phyloP scores from a whole-genome alignment of 2,888 invertebrate species.

The Protula sp. region DNA sequence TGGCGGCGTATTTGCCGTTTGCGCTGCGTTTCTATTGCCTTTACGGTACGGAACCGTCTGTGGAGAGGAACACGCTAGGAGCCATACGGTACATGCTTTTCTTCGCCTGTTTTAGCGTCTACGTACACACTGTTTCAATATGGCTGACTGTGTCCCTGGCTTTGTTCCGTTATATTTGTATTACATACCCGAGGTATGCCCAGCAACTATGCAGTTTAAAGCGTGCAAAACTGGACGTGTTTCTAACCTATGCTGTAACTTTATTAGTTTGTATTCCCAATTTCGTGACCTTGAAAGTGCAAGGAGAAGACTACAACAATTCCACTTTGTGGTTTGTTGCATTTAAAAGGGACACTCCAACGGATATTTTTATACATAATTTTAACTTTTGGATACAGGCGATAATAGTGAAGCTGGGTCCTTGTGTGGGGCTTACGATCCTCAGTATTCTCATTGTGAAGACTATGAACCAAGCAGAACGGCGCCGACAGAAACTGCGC shows the following conservation, averaged over 20 bases:
- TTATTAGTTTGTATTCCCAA: constrained; percentile 48
- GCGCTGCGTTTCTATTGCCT: constrained; percentile 63
- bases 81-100: constrained; percentile 57
- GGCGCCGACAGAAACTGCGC: constrained; percentile 36
- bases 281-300: constrained; percentile 52
- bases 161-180: constrained; percentile 74
- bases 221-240: constrained; percentile 75
- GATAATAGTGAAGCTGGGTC: constrained; percentile 84
- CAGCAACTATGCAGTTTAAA: constrained; percentile 76
- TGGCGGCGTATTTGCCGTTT: constrained; percentile 83
- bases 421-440: constrained; percentile 80
- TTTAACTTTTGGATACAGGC: constrained; percentile 90
- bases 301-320: neutral
- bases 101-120: constrained; percentile 83
- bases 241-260: constrained; percentile 57
- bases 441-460: constrained; percentile 52
- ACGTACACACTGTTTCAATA: constrained; percentile 85
- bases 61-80: constrained; percentile 29
- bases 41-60: constrained; percentile 28
- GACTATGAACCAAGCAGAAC: constrained; percentile 52
- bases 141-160: constrained; percentile 90
- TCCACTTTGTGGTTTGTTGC: constrained; percentile 51
- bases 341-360: constrained; percentile 55
- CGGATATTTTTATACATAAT: constrained; percentile 38
- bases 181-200: constrained; percentile 66